phyloP scores from a whole-genome alignment of 2,888 invertebrate species.

The Horisme vitalbata region DNA sequence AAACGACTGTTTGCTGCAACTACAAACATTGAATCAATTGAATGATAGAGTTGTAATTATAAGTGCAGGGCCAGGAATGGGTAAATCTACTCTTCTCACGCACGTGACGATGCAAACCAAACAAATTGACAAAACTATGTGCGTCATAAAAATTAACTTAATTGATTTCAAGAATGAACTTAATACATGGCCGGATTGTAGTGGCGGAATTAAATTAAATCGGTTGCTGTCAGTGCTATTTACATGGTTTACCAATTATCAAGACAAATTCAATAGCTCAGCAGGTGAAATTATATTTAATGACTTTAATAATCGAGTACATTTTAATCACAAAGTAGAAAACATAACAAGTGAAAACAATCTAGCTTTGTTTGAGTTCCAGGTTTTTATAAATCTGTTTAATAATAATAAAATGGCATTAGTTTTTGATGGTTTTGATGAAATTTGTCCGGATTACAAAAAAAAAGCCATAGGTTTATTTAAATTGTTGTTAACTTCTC shows the following conservation, averaged over 20 bases:
- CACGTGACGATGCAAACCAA: constrained; percentile 35
- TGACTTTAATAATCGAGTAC: neutral
- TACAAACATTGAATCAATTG: constrained; percentile 2
- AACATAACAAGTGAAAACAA: too few relatives aligned
- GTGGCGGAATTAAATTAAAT: neutral
- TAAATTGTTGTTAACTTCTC: constrained; percentile 15
- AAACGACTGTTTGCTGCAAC: constrained; percentile 2
- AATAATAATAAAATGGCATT: constrained; percentile 1
- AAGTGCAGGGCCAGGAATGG: constrained; percentile 37
- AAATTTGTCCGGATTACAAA: constrained; percentile 36
- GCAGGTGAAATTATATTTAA: neutral
- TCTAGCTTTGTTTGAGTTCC: constrained; percentile 8
- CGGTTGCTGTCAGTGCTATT: constrained; percentile 5
- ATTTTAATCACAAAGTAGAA: neutral
- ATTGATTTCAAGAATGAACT: constrained; percentile 16
- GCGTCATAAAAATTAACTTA: constrained; percentile 36
- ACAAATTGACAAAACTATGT: constrained; percentile 17
- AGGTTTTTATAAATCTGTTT: constrained; percentile 6
- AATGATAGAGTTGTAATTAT: constrained; percentile 31
- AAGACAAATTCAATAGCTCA: too few relatives aligned
- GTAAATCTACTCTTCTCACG: constrained; percentile 36
- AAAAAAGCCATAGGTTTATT: constrained; percentile 26
- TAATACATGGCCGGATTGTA: constrained; percentile 6
- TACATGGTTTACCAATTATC: constrained; percentile 2
- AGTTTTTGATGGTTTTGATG: constrained; percentile 38